Conservation (phyloP, 2,888 invertebrate species). For the Erynnis tages region DNA sequence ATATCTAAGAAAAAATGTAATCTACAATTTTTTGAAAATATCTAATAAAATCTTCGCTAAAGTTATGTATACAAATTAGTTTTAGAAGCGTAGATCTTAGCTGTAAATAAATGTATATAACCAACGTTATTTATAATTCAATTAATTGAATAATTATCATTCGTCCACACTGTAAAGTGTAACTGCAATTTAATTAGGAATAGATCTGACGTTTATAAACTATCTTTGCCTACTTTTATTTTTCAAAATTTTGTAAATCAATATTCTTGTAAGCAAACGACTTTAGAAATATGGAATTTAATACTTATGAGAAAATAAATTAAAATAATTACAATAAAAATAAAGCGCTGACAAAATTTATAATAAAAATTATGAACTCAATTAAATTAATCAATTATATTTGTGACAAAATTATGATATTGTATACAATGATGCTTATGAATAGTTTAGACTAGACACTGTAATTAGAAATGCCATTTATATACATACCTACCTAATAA, state of each 20-base stretch:
- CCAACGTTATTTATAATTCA: slow-evolving; percentile 31
- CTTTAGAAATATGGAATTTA: too few species aligned
- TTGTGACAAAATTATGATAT: slow-evolving; percentile 36
- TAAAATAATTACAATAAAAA: too few species aligned
- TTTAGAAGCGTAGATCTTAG: slow-evolving; percentile 17
- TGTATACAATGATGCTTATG: slow-evolving; percentile 45
- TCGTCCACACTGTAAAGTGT: slow-evolving; percentile 62
- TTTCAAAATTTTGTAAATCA: neutral
- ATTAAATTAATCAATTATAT: slow-evolving; percentile 34
- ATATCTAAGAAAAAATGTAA: slow-evolving; percentile 36
- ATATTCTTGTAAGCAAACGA: neutral
- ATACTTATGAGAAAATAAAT: too few species aligned
- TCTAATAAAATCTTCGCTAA: slow-evolving; percentile 36
- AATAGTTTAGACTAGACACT: slow-evolving; percentile 37
- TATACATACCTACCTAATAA: neutral
- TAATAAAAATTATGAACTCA: slow-evolving; percentile 24
- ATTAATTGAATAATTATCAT: slow-evolving; percentile 49
- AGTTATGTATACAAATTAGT: slow-evolving; percentile 22
- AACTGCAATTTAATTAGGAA: slow-evolving; percentile 40
- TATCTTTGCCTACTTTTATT: neutral
- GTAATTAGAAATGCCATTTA: slow-evolving; percentile 21
- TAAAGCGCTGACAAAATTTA: neutral
- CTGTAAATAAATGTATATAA: slow-evolving; percentile 34
- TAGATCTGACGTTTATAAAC: slow-evolving; percentile 8
- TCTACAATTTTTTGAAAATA: slow-evolving; percentile 34